Conservation (phyloP, 2,797 vertebrate genomes). For the Takifugu ocellatus region DNA sequence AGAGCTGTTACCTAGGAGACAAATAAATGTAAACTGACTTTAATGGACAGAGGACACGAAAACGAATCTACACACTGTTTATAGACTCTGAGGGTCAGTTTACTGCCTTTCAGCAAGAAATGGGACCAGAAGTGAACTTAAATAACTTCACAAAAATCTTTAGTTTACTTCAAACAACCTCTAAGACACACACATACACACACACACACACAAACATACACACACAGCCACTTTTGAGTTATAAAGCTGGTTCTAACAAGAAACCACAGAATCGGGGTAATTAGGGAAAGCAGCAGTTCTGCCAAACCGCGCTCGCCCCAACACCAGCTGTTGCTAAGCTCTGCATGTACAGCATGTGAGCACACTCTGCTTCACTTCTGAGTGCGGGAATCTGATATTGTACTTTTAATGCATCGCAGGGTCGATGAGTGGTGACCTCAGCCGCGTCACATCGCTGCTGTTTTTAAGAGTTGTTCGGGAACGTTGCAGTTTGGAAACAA, state of each 20-base stretch:
- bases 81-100: slow-evolving; percentile 6
- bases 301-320: slow-evolving; percentile 56
- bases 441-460: not conserved
- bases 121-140: no score
- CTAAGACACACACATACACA: no score
- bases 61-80: slow-evolving; percentile 7
- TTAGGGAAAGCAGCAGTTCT: slow-evolving; percentile 38
- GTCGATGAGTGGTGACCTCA: slow-evolving; percentile 1
- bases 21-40: slow-evolving; percentile 1
- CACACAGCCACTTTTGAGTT: slow-evolving; percentile 22
- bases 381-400: slow-evolving; percentile 26
- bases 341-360: slow-evolving; percentile 16
- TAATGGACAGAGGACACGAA: slow-evolving; percentile 1
- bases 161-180: no score
- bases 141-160: no score
- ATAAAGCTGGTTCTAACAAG: slow-evolving; percentile 42
- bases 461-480: not conserved
- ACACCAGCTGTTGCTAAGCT: slow-evolving; percentile 58
- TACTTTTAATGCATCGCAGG: slow-evolving; percentile 29
- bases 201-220: slow-evolving; percentile 13
- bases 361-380: slow-evolving; percentile 34
- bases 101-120: not conserved
- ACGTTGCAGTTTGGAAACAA: not conserved
- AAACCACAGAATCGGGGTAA: slow-evolving; percentile 46
- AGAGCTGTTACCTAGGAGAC: not conserved